Evolutionary conservation across 2,113 vertebrate genomes (phyloP), one percentile per base, ranked within the genome.

Genomic region (Cariama cristata): DNA sequence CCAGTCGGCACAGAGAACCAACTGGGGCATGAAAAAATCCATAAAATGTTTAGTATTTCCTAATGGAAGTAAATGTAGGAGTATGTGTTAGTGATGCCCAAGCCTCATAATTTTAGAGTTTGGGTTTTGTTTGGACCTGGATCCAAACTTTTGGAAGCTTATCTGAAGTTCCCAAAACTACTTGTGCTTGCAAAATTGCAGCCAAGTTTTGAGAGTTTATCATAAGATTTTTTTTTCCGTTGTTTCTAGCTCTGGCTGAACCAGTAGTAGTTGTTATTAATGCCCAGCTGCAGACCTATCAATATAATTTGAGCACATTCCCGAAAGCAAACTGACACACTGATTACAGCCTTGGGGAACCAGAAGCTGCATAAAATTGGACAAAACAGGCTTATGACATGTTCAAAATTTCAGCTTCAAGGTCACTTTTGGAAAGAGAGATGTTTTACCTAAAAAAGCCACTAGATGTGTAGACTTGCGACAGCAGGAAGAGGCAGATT

Each of bases 1-100:
- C 66, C 69, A 87, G 73, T 49, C 77, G 82, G 45, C 18, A 52
- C 24, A 72, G 64, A 72, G 40, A 94, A 91, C 33, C 38, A 96
- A 94, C 23, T 89, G 40, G 92, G 47, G 88, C 88, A 89, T 95
- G 76, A 26, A 38, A 90, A 96, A 97, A 86, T 96, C 91, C 59
- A 82, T 96, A 87, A 91, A 93, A 97, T 93, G 44, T 50, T 95
- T 82, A 88, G 71, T n/a, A 91, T 90, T 94, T 96, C 69, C 86
- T 62, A 79, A 24, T 79, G 23, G 69, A 85, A 89, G 49, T 35
- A 91, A 94, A 85, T 89, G 77, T 21, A 81, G 58, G 44, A 80
- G 22, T 59, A 38, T 14, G 26, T 52, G 72, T 32, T 79, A 79
- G 67, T 68, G 75, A 79, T 85, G 80, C 56, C 89, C 7, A 14